Evolutionary conservation across 2,888 invertebrate genomes (phyloP), one percentile per base, ranked within the genome.

Genomic region (Hymenopus coronatus): DNA sequence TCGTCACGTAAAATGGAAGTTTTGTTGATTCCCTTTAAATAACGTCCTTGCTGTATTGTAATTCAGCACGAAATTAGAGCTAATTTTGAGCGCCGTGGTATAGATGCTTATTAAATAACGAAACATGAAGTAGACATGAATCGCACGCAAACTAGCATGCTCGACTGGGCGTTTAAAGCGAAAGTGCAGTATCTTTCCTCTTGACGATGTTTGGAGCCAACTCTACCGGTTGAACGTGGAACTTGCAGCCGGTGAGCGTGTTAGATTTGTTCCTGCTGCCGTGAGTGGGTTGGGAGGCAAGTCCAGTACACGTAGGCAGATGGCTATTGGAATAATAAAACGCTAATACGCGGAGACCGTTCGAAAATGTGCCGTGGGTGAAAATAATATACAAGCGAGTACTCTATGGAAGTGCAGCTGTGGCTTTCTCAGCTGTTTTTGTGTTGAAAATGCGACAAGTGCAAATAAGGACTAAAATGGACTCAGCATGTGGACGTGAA

Each of bases 121-220:
- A 70, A 20, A 70, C 3, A 3, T 70, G 85, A 30, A 85, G 85
- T n/a, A 54, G 85, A 40, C 28, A 84, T 12, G 30, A 40, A 40
- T 15, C n/a, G 84, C 85, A 54, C 85, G 85, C 14, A 85, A 54
- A 54, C 54, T 85, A 90, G 89, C 88, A 89, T 88, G 90, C 89
- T 89, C 89, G 82, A 40, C 83, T 85, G 27, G 15, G 20, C 70
- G 90, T 89, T 88, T 90, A 90, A 90, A 89, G 89, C 85, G 54
- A 25, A 70, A 87, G 82, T 87, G 87, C 33, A 87, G 82, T 87
- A 33, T 87, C 87, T 87, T 28, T 87, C n/a, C 14, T 14, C 33
- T 33, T 87, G 30, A 87, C 25, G 82, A 33, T 82, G 33, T 87
- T 87, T 87, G 87, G 28, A 33, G 87, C 81, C n/a, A 82, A 81